phyloP scores from a whole-genome alignment of 2,888 invertebrate genomes.

The Eupithecia pulchellata region DNA sequence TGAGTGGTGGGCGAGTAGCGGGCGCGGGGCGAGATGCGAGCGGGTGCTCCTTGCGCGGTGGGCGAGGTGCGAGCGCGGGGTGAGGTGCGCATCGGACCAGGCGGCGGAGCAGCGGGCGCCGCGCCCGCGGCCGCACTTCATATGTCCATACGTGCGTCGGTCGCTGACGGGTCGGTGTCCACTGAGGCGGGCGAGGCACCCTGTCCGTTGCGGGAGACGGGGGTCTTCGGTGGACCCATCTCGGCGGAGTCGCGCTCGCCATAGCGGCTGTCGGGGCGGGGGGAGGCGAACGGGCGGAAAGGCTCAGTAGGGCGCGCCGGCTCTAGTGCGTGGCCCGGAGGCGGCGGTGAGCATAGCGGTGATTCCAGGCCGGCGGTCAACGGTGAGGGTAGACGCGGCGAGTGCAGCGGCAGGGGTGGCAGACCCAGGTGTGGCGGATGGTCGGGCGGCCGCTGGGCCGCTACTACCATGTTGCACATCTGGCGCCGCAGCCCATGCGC shows the following conservation, averaged over 20 bases:
- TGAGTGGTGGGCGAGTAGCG: constrained; percentile 17
- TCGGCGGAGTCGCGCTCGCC: constrained; percentile 87
- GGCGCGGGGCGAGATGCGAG: constrained; percentile 10
- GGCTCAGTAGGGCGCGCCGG: constrained; percentile 81
- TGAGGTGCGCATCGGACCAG: constrained; percentile 49
- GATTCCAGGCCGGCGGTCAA: constrained; percentile 86
- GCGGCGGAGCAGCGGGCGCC: constrained; percentile 55
- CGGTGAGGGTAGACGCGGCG: constrained; percentile 82
- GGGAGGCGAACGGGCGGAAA: constrained; percentile 86
- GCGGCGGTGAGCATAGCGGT: constrained; percentile 87
- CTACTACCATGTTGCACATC: constrained; percentile 93
- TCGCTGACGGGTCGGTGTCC: constrained; percentile 85
- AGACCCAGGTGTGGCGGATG: constrained; percentile 81
- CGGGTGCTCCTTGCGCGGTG: constrained; percentile 2
- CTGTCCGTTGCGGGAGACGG: constrained; percentile 70
- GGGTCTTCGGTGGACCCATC: constrained; percentile 79
- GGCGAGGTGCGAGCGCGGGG: constrained; percentile 20
- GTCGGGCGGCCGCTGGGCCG: constrained; percentile 74
- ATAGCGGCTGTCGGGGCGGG: constrained; percentile 86
- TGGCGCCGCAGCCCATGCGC: constrained; percentile 94
- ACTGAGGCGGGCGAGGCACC: constrained; percentile 77
- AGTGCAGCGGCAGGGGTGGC: constrained; percentile 72
- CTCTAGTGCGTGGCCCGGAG: constrained; percentile 88
- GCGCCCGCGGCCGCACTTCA: constrained; percentile 82
- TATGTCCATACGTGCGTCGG: constrained; percentile 84